Base-by-base conservation (phyloP, 2,113 vertebrate species). In the Oxyruncus cristatus region DNA sequence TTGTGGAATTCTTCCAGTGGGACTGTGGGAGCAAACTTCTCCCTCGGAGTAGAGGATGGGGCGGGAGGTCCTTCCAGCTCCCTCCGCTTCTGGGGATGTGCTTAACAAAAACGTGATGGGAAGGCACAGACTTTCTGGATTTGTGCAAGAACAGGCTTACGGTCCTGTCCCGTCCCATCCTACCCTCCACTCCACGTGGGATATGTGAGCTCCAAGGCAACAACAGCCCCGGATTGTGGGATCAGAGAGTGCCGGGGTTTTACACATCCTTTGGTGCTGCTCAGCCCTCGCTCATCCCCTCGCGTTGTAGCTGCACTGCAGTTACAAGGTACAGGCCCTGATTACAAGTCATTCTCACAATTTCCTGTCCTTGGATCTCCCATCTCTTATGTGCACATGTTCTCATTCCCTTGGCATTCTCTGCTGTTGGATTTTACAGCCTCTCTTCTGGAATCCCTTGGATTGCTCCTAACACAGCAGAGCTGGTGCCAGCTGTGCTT, bases 61-160 rank as follows among this genome's bases (percentile, higher is more conserved):
- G 19, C 21, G 14, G 44, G 37, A 16, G 44, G 0, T 56, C n/a
- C 44, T 37, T 33, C 22, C 12, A 72, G 30, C 9, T 61, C 33
- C n/a, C 22, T 63, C 5, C 33, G 6, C 19, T 27, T 15, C 41
- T 44, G n/a, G 3, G 5, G 24, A 5, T 8, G 2, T 0, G 0
- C 44, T 61, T 32, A 59, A 41, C 26, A 41, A 49, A n/a, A 73
- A 17, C 35, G 4, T 15, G 0, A 1, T 39, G 58, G 58, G 61
- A 37, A 44, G 37, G 27, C 0, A 3, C 39, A 17, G 42, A 30
- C 8, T 28, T 68, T 61, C 33, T 27, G 41, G 81, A 6, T 10
- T 1, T 0, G 6, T 13, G 3, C 13, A 4, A 3, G 33, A 61
- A 11, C 1, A 46, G 49, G 35, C 4, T 27, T 32, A 4, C 32